These are phyloP conservation scores for Leptobrachium ailaonicum DNA, from an alignment of 2,113 vertebrate species.

Conservation along the genomic window DNA sequence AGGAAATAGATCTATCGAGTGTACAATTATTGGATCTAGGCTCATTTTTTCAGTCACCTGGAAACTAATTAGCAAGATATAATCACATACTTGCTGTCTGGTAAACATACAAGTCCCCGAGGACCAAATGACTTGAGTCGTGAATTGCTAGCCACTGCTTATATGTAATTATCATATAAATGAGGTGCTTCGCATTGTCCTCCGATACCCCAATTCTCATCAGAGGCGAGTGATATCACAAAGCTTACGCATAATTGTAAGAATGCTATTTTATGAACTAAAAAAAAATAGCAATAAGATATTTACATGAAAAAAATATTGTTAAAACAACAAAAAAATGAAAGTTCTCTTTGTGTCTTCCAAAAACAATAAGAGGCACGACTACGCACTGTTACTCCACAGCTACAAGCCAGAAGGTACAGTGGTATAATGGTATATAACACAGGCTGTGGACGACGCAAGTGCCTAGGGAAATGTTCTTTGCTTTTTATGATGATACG, in stretches of 20 bases:
- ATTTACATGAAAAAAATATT: conserved; percentile 14
- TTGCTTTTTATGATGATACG: conserved; percentile 1
- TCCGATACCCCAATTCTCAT: conserved; percentile 54
- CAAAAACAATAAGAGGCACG: background rate
- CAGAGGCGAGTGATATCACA: conserved; percentile 54
- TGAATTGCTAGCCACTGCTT: conserved; percentile 64
- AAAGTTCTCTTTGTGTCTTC: conserved; percentile 9
- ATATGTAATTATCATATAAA: conserved; percentile 71
- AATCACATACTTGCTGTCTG: conserved; percentile 62
- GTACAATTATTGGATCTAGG: conserved; percentile 57
- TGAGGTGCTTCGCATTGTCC: conserved; percentile 60
- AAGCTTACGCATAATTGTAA: conserved; percentile 50
- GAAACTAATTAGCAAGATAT: conserved; percentile 66
- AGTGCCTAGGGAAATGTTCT: background rate
- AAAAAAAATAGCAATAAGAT: conserved; percentile 19
- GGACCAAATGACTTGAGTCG: conserved; percentile 62
- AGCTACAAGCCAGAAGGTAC: background rate
- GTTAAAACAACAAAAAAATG: conserved; percentile 14
- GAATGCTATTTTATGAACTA: conserved; percentile 37
- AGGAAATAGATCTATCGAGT: conserved; percentile 55
- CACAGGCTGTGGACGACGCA: background rate
- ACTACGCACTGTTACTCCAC: background rate
- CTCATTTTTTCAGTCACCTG: conserved; percentile 62
- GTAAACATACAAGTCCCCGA: conserved; percentile 64
- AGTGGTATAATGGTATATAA: background rate